phyloP scores from a whole-genome alignment of 2,113 vertebrate genomes.

The Triplophysa dalaica region DNA sequence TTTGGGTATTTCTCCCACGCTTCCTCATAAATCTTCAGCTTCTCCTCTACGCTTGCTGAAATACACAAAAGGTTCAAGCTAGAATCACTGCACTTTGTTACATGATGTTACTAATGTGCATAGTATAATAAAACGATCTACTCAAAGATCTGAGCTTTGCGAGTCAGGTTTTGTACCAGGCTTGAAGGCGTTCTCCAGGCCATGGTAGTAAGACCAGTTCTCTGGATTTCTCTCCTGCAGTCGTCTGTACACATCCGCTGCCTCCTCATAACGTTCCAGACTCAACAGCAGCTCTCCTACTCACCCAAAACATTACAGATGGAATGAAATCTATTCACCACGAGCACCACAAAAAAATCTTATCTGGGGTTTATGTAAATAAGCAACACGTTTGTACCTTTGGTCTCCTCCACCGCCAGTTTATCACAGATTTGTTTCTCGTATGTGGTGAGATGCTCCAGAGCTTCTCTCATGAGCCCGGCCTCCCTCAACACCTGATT shows the following conservation, averaged over 20 bases:
- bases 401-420: slow-evolving; percentile 94
- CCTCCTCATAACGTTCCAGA: slow-evolving; percentile 87
- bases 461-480: slow-evolving; percentile 89
- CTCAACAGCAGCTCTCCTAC: slow-evolving; percentile 89
- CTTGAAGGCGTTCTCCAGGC: slow-evolving; percentile 90
- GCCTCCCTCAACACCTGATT: slow-evolving; percentile 97
- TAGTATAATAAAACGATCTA: not conserved
- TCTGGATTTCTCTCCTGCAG: slow-evolving; percentile 95
- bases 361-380: not conserved
- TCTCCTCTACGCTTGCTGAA: slow-evolving; percentile 86
- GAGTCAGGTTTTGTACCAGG: slow-evolving; percentile 75
- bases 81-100: not conserved
- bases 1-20: slow-evolving; percentile 94
- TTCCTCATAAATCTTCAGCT: slow-evolving; percentile 93
- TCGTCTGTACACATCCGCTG: slow-evolving; percentile 85
- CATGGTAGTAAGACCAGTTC: slow-evolving; percentile 97
- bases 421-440: slow-evolving; percentile 99
- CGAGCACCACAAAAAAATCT: not conserved
- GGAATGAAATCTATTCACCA: not conserved
- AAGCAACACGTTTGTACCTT: slow-evolving; percentile 76
- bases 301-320: slow-evolving; percentile 32
- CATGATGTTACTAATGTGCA: not conserved
- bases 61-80: not conserved
- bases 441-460: slow-evolving; percentile 93
- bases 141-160: not conserved